Percentiles rank a stretch among this genome's conserved stretches.
Conservation (phyloP, 2,888 invertebrate genomes). For the Torymus texanus region DNA sequence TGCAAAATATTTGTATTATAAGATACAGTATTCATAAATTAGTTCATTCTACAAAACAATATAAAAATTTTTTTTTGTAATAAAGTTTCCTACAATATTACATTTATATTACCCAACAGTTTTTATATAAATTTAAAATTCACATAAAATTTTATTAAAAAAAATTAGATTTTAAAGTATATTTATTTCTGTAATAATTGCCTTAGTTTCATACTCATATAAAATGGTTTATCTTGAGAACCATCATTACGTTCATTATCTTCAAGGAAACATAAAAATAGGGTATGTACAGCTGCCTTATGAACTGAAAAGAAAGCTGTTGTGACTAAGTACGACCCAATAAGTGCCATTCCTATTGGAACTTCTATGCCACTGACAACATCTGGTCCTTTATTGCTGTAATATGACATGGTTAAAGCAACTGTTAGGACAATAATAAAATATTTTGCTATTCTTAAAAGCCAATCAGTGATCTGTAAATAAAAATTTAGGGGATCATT, state of each 20-base stretch:
- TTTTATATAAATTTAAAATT: too few relatives aligned
- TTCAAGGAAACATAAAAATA: conserved; percentile 97
- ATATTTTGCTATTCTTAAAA: conserved; percentile 93
- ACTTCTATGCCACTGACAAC: conserved; percentile 85
- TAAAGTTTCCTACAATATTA: too few relatives aligned
- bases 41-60: too few relatives aligned
- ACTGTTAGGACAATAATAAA: conserved; percentile 88
- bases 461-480: conserved; percentile 87
- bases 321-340: conserved; percentile 91
- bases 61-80: too few relatives aligned
- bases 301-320: conserved; percentile 95
- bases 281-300: conserved; percentile 95
- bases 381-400: conserved; percentile 76
- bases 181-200: conserved; percentile 86
- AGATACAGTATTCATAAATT: too few relatives aligned
- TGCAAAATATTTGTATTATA: too few relatives aligned
- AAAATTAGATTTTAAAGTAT: too few relatives aligned
- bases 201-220: conserved; percentile 94
- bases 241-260: conserved; percentile 97
- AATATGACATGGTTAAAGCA: conserved; percentile 82
- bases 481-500: background rate
- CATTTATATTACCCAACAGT: too few relatives aligned
- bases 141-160: too few relatives aligned
- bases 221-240: conserved; percentile 91
- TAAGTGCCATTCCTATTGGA: conserved; percentile 87